Conservation (phyloP, 2,888 invertebrate species). For the Patella depressa region DNA sequence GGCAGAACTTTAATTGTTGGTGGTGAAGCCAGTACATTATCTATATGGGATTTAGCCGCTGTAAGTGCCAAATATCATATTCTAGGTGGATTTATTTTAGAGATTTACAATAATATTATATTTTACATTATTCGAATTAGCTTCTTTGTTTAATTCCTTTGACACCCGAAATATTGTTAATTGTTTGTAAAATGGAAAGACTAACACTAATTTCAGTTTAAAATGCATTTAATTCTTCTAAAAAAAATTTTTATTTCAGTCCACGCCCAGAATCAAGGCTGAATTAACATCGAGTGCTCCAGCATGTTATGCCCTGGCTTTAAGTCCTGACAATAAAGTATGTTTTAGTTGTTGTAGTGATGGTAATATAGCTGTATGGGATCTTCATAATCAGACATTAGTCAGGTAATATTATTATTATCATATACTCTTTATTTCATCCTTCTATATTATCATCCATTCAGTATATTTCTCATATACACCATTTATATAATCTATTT, state of each 20-base stretch:
- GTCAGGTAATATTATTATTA: constrained; percentile 75
- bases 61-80: constrained; percentile 54
- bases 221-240: not conserved
- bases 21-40: constrained; percentile 94
- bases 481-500: too few species aligned
- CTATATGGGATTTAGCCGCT: constrained; percentile 95
- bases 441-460: too few species aligned
- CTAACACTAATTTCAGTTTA: too few species aligned
- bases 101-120: too few species aligned
- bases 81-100: too few species aligned
- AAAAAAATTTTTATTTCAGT: constrained; percentile 71
- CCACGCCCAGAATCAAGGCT: constrained; percentile 92
- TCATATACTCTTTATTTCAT: too few species aligned
- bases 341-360: constrained; percentile 98
- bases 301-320: constrained; percentile 97
- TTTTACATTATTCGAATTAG: too few species aligned
- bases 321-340: constrained; percentile 94
- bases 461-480: too few species aligned
- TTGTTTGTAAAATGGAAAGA: too few species aligned
- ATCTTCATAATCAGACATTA: constrained; percentile 91
- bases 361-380: constrained; percentile 97
- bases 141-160: too few species aligned
- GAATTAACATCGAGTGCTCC: constrained; percentile 94
- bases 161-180: too few species aligned
- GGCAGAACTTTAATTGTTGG: constrained; percentile 95